Evolutionary conservation across 2,888 invertebrate genomes (phyloP), one percentile per base, ranked within the genome.

Genomic region (Drosophila nigricruria): DNA sequence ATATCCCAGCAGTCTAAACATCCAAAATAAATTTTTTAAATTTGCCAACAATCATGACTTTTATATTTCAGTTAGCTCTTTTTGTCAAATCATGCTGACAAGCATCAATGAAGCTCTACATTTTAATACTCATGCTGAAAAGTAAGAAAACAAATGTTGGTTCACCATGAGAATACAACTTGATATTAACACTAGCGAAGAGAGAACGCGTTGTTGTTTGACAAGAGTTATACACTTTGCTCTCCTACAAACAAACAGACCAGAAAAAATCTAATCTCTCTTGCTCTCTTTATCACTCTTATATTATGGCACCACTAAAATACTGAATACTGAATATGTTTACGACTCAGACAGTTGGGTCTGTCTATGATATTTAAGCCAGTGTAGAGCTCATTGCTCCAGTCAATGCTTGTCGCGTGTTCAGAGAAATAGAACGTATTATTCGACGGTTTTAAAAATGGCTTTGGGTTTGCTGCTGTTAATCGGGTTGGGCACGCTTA

Each of bases 401-500:
- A 64, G 49, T 66, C 27, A 30, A 10, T n/a, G 14, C 14, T 10
- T 14, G 4, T 1, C 18, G 56, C 2, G 53, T 27, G 16, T 8
- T 8, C 0, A 1, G n/a, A 30, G 6, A 27, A 23, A 18, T 40
- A 42, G 12, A 18, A 30, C 16, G 14, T 16, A 23, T 6, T 42
- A 42, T 20, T 20, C 42, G 18, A 40, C 18, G 18, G 18, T 10
- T n/a, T 30, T 42, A 14, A 27, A 27, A 50, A 77, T 77, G 77
- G 67, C 2, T 6, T n/a, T 78, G 18, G 25, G 16, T 5, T 38
- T 82, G 10, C 42, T 76, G 45, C n/a, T 82, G 18, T 14, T 81
- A 0, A 52, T 81, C 8, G 81, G 49, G 0, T 2, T 79, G 4
- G 61, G 50, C 5, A 61, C 68, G 5, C 27, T 87, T 2, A 3